phyloP scores from a whole-genome alignment of 2,797 vertebrate species.

The Potorous gilbertii region DNA sequence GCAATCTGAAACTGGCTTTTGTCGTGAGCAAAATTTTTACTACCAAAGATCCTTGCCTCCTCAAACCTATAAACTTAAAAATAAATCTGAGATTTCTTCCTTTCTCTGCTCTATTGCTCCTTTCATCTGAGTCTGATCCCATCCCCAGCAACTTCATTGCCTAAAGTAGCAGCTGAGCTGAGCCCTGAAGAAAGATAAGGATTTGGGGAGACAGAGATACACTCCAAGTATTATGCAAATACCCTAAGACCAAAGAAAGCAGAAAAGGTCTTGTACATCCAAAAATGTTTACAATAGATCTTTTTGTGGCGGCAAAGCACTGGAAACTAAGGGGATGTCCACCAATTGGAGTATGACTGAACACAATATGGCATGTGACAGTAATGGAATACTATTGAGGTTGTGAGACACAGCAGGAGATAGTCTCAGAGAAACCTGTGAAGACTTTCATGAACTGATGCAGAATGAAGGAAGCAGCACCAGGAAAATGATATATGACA shows the following conservation, averaged over 20 bases:
- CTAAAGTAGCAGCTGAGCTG: background rate
- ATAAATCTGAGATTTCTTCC: background rate
- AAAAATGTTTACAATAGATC: background rate
- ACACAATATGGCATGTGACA: background rate
- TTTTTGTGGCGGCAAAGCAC: background rate
- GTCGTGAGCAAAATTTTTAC: background rate
- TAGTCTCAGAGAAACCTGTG: background rate
- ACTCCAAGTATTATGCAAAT: background rate
- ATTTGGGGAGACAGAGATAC: background rate
- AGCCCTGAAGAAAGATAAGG: background rate
- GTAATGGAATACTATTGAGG: background rate
- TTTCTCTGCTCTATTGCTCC: background rate
- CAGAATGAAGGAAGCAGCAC: background rate
- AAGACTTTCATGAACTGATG: background rate
- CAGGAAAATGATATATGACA: background rate
- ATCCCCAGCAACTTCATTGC: background rate
- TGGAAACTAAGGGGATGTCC: background rate
- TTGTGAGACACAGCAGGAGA: background rate
- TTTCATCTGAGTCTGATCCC: background rate
- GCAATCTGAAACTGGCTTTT: background rate
- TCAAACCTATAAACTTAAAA: background rate
- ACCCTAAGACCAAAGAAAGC: background rate
- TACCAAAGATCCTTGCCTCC: background rate
- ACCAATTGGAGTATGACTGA: background rate
- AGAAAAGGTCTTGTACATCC: background rate